Base-by-base conservation (phyloP, 1,140 invertebrate species). In the Chionoecetes opilio region DNA sequence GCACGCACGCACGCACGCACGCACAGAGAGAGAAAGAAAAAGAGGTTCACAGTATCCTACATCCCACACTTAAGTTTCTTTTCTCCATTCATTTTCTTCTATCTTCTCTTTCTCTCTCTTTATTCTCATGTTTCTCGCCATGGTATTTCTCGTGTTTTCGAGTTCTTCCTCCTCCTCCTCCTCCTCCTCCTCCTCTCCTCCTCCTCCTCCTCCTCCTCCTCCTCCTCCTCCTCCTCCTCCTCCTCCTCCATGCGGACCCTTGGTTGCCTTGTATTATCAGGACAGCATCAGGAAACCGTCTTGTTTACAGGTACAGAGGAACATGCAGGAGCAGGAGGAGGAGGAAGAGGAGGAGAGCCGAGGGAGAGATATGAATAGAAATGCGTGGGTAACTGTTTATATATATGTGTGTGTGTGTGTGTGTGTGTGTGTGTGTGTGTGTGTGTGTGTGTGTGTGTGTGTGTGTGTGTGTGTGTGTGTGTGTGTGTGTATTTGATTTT, bases 371-470 rank as follows among this genome's bases (percentile, higher is more conserved):
- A 75, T 75, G 63, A 75, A 75, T 75, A 75, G 63, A 75, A 75
- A n/a, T 26, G n/a, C 21, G 63, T 75, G 21, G 21, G 21, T n/a
- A 75, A 6, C 63, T 6, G 63, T 21, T 0, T 75, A n/a, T 11
- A 1, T 75, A n/a, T 21, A 8, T n/a, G 41, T 75, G 26, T 21
- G 26, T 75, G 63, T 75, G 63, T 75, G 63, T 75, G 21, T 75
- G 63, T 75, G 63, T 75, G 63, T 75, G 63, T 75, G 63, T 75
- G 63, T 75, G 63, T 75, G 63, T 75, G 63, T 75, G 63, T 75
- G 63, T 75, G 63, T 75, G 63, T 75, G 63, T 75, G 63, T 75
- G 63, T 75, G 63, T 75, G 63, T 75, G 63, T 75, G 63, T 75
- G 63, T 75, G 63, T 75, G 63, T 75, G 63, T 75, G 63, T 75